Conservation (phyloP, 2,113 vertebrate species). For the human (Homo sapiens) region DNA sequence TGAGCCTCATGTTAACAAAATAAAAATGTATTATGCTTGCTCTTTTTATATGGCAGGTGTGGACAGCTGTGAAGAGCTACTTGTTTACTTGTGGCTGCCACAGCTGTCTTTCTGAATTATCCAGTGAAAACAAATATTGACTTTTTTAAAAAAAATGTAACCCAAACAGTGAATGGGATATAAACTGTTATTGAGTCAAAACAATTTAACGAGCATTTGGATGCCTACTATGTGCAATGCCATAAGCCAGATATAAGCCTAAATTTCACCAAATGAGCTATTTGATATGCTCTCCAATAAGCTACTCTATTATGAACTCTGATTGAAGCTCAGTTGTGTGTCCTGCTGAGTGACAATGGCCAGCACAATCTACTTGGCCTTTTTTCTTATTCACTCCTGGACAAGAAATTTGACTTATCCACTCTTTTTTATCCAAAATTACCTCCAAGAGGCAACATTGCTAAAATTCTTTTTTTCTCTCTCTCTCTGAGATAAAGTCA, state of each 20-base stretch:
- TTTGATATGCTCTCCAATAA: conserved; percentile 68
- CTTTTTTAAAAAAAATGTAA: conserved; percentile 53
- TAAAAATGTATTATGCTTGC: conserved; percentile 40
- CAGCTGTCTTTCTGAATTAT: conserved; percentile 56
- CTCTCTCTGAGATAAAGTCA: neutral
- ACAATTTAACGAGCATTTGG: conserved; percentile 63
- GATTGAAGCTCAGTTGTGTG: conserved; percentile 73
- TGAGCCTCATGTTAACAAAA: conserved; percentile 61
- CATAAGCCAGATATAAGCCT: neutral
- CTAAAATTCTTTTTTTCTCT: neutral
- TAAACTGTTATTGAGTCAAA: conserved; percentile 69
- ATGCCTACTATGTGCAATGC: neutral
- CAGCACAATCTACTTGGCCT: neutral
- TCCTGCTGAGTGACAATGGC: conserved; percentile 67
- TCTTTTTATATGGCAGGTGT: conserved; percentile 13
- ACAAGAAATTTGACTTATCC: neutral
- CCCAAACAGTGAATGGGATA: conserved; percentile 70
- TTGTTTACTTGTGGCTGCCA: conserved; percentile 57
- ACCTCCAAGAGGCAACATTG: neutral
- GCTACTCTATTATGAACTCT: conserved; percentile 67
- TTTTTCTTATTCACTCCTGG: neutral
- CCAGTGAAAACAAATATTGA: conserved; percentile 73
- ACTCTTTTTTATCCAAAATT: neutral
- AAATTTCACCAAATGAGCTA: neutral
- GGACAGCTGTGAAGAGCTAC: conserved; percentile 50